Evolutionary conservation across 2,888 invertebrate species (phyloP).

Genomic region (Agrotis exclamationis): DNA sequence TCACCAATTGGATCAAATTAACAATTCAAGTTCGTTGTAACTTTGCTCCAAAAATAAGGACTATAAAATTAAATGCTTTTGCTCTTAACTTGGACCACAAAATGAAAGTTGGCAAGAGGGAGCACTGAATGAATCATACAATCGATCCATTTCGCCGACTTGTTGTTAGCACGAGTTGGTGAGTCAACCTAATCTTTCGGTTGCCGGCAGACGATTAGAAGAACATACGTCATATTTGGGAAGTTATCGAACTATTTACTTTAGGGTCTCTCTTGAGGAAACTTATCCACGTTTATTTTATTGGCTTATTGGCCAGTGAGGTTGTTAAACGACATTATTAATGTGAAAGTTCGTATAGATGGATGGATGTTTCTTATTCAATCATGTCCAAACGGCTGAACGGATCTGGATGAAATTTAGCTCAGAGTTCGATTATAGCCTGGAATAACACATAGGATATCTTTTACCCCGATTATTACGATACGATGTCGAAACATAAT

Average conservation of each 20-base stretch:
- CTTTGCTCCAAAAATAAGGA: too few relatives aligned
- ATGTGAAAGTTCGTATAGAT: neutral
- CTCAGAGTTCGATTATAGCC: too few relatives aligned
- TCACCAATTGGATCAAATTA: too few relatives aligned
- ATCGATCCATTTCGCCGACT: constrained; percentile 73
- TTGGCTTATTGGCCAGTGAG: neutral
- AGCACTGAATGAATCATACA: constrained; percentile 73
- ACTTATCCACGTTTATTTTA: neutral
- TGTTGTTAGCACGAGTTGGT: constrained; percentile 69
- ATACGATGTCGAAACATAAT: too few relatives aligned
- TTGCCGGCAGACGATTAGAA: constrained; percentile 28
- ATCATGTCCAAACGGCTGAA: too few relatives aligned
- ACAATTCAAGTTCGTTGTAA: too few relatives aligned
- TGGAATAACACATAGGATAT: too few relatives aligned
- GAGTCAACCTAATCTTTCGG: constrained; percentile 58
- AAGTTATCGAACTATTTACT: neutral
- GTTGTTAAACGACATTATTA: neutral
- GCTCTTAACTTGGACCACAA: constrained; percentile 42
- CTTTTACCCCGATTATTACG: too few relatives aligned
- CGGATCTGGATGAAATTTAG: too few relatives aligned
- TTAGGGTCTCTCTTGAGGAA: neutral
- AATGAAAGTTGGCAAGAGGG: constrained; percentile 54
- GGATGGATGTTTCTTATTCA: too few relatives aligned
- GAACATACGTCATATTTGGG: constrained; percentile 10
- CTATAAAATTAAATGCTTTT: too few relatives aligned